These are phyloP conservation scores for Coptotermes formosanus DNA, from an alignment of 1,140 invertebrate species.

Conservation along the genomic window DNA sequence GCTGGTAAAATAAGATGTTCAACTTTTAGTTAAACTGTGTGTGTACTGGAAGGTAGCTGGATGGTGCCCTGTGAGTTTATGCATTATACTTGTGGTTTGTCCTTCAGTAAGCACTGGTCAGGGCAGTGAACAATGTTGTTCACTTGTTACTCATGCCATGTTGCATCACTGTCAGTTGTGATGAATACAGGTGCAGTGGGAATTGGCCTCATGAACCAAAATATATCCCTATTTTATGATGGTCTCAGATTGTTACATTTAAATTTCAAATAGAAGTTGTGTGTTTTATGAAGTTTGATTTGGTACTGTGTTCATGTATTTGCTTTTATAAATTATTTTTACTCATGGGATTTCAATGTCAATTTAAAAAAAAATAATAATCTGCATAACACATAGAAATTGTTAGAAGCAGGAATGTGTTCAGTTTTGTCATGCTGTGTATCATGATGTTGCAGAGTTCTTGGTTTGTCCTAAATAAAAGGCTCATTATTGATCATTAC, in stretches of 20 bases:
- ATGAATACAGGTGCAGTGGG: background rate
- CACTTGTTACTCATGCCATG: background rate
- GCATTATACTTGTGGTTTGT: background rate
- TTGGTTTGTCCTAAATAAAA: background rate
- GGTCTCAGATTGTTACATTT: background rate
- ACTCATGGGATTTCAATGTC: background rate
- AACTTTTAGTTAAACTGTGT: too few relatives aligned
- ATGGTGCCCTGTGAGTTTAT: background rate
- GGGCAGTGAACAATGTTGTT: background rate
- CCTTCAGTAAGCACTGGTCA: background rate
- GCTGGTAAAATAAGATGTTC: too few relatives aligned
- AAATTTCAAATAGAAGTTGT: background rate
- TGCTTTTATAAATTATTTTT: background rate
- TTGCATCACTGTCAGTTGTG: background rate
- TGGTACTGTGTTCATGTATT: background rate
- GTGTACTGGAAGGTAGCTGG: too few relatives aligned
- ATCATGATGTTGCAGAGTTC: slow-evolving; percentile 12
- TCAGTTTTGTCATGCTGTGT: slow-evolving; percentile 13
- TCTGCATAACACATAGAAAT: background rate
- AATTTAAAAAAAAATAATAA: background rate
- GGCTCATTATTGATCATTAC: background rate
- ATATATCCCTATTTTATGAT: background rate
- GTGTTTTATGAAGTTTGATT: background rate
- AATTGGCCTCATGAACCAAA: background rate
- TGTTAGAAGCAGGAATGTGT: background rate